Evolutionary conservation across 2,113 vertebrate species (phyloP), one percentile per base, ranked within the genome.

Genomic region (Ornithorhynchus anatinus): DNA sequence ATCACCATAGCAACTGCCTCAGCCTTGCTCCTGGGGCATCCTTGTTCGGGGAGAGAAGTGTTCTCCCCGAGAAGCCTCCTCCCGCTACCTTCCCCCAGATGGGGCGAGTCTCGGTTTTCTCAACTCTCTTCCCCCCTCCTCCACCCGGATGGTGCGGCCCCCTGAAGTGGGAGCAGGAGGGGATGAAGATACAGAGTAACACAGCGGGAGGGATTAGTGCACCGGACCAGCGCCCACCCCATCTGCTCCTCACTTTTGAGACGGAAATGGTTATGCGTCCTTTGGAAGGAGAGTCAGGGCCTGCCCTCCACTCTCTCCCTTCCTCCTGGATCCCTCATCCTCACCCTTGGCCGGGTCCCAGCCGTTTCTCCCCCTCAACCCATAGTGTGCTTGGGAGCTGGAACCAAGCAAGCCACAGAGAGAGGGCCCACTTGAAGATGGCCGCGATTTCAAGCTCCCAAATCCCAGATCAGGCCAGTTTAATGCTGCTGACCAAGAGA

Each of bases 361-460:
- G n/a, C n/a, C n/a, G n/a, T n/a, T n/a, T n/a, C n/a, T n/a, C n/a
- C n/a, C n/a, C n/a, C n/a, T n/a, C n/a, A n/a, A n/a, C n/a, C n/a
- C n/a, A n/a, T n/a, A n/a, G n/a, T n/a, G n/a, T n/a, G n/a, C n/a
- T n/a, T n/a, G n/a, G n/a, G n/a, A n/a, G n/a, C n/a, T n/a, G n/a
- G n/a, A n/a, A n/a, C n/a, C n/a, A n/a, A n/a, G 1, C 47, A 19
- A 29, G 67, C 27, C 59, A 47, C 20, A 39, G 53, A 5, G 37
- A 36, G 61, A 43, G 52, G 20, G 20, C 54, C 68, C 69, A 11
- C 5, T 1, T 62, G 36, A 67, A 59, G 65, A 79, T 79, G 75
- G 43, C 1, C n/a, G 1, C 10, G 77, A 83, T 79, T 84, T 84
- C 83, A 85, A 78, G 73, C 81, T 68, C 50, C 50, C 56, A 75